Base-by-base conservation (phyloP, 2,797 vertebrate species). In the Vireo griseus region DNA sequence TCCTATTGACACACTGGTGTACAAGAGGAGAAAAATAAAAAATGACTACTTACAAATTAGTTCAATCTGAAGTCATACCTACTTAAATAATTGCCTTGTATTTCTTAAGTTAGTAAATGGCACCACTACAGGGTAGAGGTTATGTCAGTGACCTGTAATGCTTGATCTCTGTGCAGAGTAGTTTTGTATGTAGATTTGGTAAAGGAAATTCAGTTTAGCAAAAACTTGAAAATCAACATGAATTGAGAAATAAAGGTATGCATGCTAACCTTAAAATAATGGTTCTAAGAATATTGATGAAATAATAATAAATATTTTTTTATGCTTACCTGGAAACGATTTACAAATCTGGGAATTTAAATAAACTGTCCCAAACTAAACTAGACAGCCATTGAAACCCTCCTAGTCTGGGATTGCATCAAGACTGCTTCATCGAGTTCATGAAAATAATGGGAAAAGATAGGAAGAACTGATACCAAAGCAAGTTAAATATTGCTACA, bases 21-120 rank as follows among this genome's bases (percentile, higher is more conserved):
- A 62, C 55, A 51, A 55, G 55, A 93, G 76, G 66, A 81, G 61
- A 59, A 90, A 83, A 87, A 93, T 69, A 90, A 89, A 86, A 91
- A 88, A 72, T 33, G 50, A 82, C 35, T 77, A 66, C 80, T 76
- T 93, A 80, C n/a, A 85, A 90, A 95, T 91, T 51, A 86, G 84
- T 92, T 93, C 84, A 89, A 54, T 92, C 75, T 91, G 90, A 92
- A 95, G 52, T 92, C 48, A 69, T 72, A 16, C 45, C 63, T 84
- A 73, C 77, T 92, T 86, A 83, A 94, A 94, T 91, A 90, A 92
- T 86, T 86, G 54, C 50, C 54, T 83, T 83, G 37, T 66, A 57
- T 79, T 89, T 81, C 51, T 75, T 13, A 39, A 72, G 31, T 80
- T 88, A 94, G 78, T 61, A 86, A 88, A 89, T 93, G 69, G 31